A percentile compares a stretch with the other conserved stretches of the same genome.
These are phyloP conservation scores for Pagetopsis macropterus DNA, from an alignment of 2,797 vertebrate genomes.

Conservation along the genomic window DNA sequence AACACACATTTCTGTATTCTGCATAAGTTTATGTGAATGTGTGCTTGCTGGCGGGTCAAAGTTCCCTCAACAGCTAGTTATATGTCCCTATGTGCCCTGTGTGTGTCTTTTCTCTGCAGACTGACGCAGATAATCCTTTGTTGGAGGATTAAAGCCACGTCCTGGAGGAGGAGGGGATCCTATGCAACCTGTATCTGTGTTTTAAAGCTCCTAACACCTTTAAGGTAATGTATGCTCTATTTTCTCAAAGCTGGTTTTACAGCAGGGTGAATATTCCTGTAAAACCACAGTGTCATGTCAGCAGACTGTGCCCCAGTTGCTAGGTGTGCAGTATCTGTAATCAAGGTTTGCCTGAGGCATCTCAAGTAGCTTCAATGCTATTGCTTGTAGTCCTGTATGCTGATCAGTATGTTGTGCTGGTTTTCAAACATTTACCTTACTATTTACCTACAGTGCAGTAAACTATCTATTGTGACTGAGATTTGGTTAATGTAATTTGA, in stretches of 20 bases:
- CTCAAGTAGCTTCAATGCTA: not conserved
- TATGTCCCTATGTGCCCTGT: conserved; percentile 44
- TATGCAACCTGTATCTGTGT: not conserved
- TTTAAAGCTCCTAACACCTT: conserved; percentile 1
- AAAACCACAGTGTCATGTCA: not conserved
- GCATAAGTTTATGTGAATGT: not conserved
- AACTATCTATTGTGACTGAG: not conserved
- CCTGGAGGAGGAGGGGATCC: conserved; percentile 26
- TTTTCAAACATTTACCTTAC: not conserved
- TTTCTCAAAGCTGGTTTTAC: not conserved
- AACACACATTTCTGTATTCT: too few relatives aligned
- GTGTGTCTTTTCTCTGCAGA: conserved; percentile 16
- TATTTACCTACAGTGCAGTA: not conserved
- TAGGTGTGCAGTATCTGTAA: not conserved
- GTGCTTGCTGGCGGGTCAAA: conserved; percentile 5
- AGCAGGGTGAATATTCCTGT: not conserved
- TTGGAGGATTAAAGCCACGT: conserved; percentile 68
- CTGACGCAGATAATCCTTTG: conserved; percentile 72
- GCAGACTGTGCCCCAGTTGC: not conserved
- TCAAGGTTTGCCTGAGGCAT: not conserved
- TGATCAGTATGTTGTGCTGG: not conserved
- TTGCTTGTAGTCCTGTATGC: not conserved
- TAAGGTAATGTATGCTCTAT: conserved; percentile 46
- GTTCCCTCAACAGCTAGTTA: conserved; percentile 25
- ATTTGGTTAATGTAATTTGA: too few relatives aligned